Base-by-base conservation (phyloP, 2,888 invertebrate species). In the Epiblema foenella region DNA sequence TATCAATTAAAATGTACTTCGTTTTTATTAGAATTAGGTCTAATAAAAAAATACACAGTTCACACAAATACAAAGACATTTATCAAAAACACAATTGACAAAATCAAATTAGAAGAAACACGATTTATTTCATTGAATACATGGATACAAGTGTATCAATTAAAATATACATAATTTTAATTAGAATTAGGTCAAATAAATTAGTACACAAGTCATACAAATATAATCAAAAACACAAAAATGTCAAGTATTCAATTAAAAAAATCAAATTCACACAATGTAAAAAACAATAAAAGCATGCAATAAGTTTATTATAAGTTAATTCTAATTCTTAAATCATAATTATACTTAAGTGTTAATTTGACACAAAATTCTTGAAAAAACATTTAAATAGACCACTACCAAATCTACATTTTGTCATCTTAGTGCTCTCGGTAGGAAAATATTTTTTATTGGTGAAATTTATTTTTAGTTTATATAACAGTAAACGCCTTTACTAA, bases 11-110 rank as follows among this genome's bases (percentile, higher is more conserved):
- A 42, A 42, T 12, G 5, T 0, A 39, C 4, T 12, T 42, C 42
- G 7, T 5, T 42, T 42, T 12, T 5, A 42, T 42, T 42, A 42
- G 15, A 42, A 42, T 15, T 42, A 42, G 42, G 42, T 42, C 12
- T 7, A n/a, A 46, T 46, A 46, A 46, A 46, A n/a, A 33, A n/a
- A 46, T 15, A 46, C 29, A 56, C 15, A n/a, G n/a, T 15, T 56
- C 56, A 56, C 54, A 54, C 54, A 54, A 54, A 56, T 51, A 51
- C n/a, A 10, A n/a, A n/a, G n/a, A n/a, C n/a, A n/a, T n/a, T n/a
- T n/a, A 1, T 56, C 8, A 33, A 33, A 57, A n/a, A 57, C 17
- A 57, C n/a, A 15, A 46, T 46, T n/a, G n/a, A 46, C 15, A 46
- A 46, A 46, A 7, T 1, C 7, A 46, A n/a, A 46, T 46, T 46